Evolutionary conservation across 35 echinoderm and acorn worm species (phyloP).

Genomic region (Lytechinus pictus): DNA sequence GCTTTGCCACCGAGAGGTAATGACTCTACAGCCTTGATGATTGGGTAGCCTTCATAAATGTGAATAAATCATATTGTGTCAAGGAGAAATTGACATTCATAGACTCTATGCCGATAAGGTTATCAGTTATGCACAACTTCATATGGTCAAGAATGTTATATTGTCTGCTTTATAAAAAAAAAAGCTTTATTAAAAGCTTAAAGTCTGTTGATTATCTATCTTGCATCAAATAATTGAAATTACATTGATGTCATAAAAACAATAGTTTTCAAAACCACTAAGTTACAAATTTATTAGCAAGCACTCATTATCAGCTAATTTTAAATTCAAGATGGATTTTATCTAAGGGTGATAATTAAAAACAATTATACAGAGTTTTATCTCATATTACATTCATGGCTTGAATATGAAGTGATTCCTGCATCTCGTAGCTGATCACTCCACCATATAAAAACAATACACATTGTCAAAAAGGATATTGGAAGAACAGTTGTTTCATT

Average conservation of each 20-base stretch:
- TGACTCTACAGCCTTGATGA: slow-evolving; percentile 83
- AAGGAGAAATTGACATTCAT: neutral
- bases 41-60: slow-evolving; percentile 94
- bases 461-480: slow-evolving; percentile 80
- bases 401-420: neutral
- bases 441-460: neutral
- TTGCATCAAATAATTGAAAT: no score
- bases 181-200: no score
- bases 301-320: neutral
- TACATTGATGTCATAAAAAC: no score
- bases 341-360: neutral
- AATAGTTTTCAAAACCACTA: no score
- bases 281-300: no score
- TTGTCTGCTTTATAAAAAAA: no score
- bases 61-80: neutral
- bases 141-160: no score
- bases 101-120: no score
- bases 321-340: neutral
- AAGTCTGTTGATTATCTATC: no score
- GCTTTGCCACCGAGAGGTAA: slow-evolving; percentile 81
- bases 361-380: no score
- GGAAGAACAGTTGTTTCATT: slow-evolving; percentile 87
- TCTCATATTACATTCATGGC: neutral
- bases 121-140: no score
- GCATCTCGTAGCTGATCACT: neutral